Evolutionary conservation across 2,888 invertebrate species (phyloP).

Genomic region (Orchesella flavescens): DNA sequence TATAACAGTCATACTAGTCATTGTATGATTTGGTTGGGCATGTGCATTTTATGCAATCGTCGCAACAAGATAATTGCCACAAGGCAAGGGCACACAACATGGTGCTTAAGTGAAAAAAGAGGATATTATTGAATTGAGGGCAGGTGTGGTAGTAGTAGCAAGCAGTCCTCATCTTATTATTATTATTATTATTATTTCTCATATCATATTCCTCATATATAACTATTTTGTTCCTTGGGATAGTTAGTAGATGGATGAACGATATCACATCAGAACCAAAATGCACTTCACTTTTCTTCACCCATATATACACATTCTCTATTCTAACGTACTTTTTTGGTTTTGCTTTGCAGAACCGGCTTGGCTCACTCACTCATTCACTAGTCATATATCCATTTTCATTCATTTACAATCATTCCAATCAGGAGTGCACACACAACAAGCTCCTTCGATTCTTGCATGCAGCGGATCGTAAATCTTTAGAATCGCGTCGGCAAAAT

Average conservation of each 20-base stretch:
- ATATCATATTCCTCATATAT: no score
- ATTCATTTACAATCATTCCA: slow-evolving; percentile 22
- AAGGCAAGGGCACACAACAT: slow-evolving; percentile 33
- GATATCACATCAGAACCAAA: no score
- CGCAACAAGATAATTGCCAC: slow-evolving; percentile 18
- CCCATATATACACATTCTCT: no score
- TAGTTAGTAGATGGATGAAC: no score
- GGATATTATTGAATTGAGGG: slow-evolving; percentile 40
- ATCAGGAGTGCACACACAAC: slow-evolving; percentile 7
- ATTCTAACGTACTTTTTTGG: no score
- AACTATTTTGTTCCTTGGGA: no score
- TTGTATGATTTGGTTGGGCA: no score
- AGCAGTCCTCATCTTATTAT: slow-evolving; percentile 19
- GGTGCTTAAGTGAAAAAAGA: slow-evolving; percentile 2
- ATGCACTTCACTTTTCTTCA: no score
- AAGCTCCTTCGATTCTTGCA: not conserved
- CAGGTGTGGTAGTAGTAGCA: slow-evolving; percentile 39
- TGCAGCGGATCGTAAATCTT: not conserved
- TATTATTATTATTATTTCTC: not conserved
- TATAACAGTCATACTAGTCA: no score
- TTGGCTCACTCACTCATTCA: slow-evolving; percentile 34
- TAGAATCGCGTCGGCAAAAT: not conserved
- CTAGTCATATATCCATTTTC: not conserved
- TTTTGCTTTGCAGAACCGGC: not conserved
- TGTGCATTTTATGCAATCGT: slow-evolving; percentile 38